phyloP scores from a whole-genome alignment of 2,888 invertebrate species.

The Agrilus mali region DNA sequence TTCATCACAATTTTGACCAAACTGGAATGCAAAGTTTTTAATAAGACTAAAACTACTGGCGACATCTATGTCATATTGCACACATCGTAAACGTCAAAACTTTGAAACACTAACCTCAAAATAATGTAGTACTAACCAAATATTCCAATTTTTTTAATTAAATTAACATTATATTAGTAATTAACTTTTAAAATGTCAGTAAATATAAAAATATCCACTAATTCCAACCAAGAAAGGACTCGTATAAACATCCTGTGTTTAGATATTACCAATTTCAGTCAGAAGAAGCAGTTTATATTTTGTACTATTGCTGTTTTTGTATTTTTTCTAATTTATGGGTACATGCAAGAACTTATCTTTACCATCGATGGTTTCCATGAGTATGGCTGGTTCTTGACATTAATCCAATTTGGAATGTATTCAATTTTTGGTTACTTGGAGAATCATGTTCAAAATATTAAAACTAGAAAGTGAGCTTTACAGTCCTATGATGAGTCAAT shows the following conservation, averaged over 20 bases:
- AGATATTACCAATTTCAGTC: constrained; percentile 53
- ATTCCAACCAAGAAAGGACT: no score
- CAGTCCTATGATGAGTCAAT: neutral
- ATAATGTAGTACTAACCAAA: no score
- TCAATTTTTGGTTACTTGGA: constrained; percentile 69
- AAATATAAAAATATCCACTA: constrained; percentile 10
- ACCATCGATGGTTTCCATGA: constrained; percentile 79
- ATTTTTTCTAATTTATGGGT: constrained; percentile 84
- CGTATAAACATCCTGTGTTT: constrained; percentile 52
- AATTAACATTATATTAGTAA: no score
- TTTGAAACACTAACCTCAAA: no score
- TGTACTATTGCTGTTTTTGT: constrained; percentile 73
- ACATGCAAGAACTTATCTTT: constrained; percentile 85
- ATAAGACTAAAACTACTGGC: no score
- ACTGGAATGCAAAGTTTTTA: no score
- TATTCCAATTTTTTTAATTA: no score
- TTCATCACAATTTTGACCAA: no score
- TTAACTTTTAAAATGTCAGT: constrained; percentile 11
- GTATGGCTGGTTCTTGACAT: constrained; percentile 83
- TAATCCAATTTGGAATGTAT: constrained; percentile 84
- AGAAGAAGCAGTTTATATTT: constrained; percentile 57
- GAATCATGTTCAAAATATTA: constrained; percentile 38
- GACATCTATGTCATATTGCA: no score
- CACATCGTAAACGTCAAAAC: no score
- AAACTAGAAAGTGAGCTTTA: constrained; percentile 10